Evolutionary conservation across 2,888 invertebrate species (phyloP), one percentile per base, ranked within the genome.

Genomic region (Drosophila fulvimacula): DNA sequence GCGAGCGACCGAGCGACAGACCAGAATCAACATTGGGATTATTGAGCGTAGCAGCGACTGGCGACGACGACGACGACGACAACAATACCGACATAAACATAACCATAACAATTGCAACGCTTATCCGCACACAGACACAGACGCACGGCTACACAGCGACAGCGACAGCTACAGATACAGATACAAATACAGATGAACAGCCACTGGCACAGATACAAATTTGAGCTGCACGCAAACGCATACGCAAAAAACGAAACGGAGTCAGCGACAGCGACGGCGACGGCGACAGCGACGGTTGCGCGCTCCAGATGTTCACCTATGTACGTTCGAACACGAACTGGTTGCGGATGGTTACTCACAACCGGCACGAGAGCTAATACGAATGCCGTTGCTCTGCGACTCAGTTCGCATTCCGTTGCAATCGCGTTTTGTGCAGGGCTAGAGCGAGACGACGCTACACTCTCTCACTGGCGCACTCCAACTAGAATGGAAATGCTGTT

Each of bases 281-380:
- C 67, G 70, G 53, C 60, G 46, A 66, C 71, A 55, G 69, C 76
- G 68, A 73, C 73, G 62, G 57, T 68, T 72, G 55, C 85, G 89
- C 89, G 85, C 82, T 71, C 82, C 85, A 90, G 90, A 90, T 90
- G 91, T 91, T 90, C 89, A 91, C 90, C 90, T 89, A 88, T 83
- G 90, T 89, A 92, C 91, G 92, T 91, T 92, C 91, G 90, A 92
- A 88, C 90, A 89, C 90, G 90, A 91, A 92, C 92, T 92, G 89
- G 91, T 91, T 91, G 76, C 74, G 78, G 74, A 65, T 79, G 68
- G 71, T 60, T 72, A 65, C 79, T 69, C 81, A 74, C 80, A 80
- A 63, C 76, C 73, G 81, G 77, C 78, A 79, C 79, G 79, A 82
- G 76, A 79, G 76, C 73, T 69, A 34, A 69, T 62, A 75, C 86